Evolutionary conservation across 30 jellyfish, hydroid and myxozoan species (phyloP), one percentile per base, ranked within the genome.

Genomic region (Phacellophora camtschatica): DNA sequence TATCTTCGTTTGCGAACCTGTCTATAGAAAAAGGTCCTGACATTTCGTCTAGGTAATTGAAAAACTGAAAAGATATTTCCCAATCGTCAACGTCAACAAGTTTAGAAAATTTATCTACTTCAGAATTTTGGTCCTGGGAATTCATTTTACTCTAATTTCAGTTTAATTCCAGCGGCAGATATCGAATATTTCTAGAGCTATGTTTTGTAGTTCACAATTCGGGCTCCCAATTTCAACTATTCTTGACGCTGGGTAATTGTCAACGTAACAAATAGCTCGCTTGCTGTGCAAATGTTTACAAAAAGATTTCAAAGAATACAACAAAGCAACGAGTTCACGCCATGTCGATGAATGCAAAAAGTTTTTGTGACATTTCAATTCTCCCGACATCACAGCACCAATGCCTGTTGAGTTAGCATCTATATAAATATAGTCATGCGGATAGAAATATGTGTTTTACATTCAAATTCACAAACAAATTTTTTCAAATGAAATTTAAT

Each of bases 141-240:
- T 39, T 68, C 80, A 66, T 5, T 30, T 66, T 6, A 66, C 84
- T 29, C 27, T 24, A 15, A 71, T 10, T 16, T 71, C 74, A 0
- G 19, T 15, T 5, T 9, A 31, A 45, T 39, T 39, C 16, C 20
- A 45, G n/a, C 27, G 28, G 1, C 74, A 1, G 27, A 75, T 0
- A 2, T 75, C 80, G 39, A 54, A 75, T 24, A 75, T 75, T 18
- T 35, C 57, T 18, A 35, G 25, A 27, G 82, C 88, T 15, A 28
- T 54, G 31, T n/a, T 27, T 75, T 75, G 88, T 11, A 75, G 39
- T 20, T 75, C 68, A 16, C 30, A 5, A 19, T 75, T 75, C 16
- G 66, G 61, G 63, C 88, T 75, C 27, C 88, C 83, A 18, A 48
- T 34, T 66, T 51, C 65, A 27, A 72, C 86, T 20, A 71, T 66